A percentile compares a stretch with the other conserved stretches of the same genome.
phyloP scores from a whole-genome alignment of 2,113 vertebrate species.

The Caracal caracal region DNA sequence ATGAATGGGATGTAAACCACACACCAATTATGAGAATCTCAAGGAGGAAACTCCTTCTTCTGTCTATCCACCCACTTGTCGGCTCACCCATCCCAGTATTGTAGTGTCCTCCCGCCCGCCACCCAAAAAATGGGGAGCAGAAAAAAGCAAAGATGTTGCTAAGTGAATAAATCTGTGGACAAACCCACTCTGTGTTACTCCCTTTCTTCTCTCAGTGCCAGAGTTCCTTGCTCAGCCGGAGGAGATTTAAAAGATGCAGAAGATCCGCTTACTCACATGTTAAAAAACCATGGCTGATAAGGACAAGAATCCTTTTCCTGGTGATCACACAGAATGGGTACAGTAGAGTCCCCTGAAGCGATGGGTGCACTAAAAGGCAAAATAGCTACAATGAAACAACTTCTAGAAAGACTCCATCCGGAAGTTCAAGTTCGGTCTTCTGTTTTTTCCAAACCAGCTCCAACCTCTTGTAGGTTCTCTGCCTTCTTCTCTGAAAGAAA shows the following conservation, averaged over 20 bases:
- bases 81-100: slow-evolving; percentile 78
- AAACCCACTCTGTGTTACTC: not conserved
- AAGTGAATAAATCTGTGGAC: not conserved
- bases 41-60: slow-evolving; percentile 85
- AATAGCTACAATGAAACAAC: not conserved
- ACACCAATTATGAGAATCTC: slow-evolving; percentile 84
- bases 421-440: not conserved
- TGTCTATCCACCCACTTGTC: slow-evolving; percentile 77
- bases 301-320: not conserved
- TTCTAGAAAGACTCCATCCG: not conserved
- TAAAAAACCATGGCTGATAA: not conserved
- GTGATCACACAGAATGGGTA: not conserved
- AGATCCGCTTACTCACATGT: not conserved
- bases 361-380: too few species aligned
- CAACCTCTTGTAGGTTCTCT: not conserved
- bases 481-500: not conserved
- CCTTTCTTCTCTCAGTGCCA: not conserved
- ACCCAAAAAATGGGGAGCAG: not conserved
- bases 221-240: not conserved
- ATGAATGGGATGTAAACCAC: slow-evolving; percentile 84
- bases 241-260: not conserved
- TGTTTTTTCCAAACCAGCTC: not conserved
- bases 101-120: not conserved
- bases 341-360: not conserved
- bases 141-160: not conserved